phyloP scores from a whole-genome alignment of 1,140 invertebrate genomes.

The Brevipalpus yothersi region DNA sequence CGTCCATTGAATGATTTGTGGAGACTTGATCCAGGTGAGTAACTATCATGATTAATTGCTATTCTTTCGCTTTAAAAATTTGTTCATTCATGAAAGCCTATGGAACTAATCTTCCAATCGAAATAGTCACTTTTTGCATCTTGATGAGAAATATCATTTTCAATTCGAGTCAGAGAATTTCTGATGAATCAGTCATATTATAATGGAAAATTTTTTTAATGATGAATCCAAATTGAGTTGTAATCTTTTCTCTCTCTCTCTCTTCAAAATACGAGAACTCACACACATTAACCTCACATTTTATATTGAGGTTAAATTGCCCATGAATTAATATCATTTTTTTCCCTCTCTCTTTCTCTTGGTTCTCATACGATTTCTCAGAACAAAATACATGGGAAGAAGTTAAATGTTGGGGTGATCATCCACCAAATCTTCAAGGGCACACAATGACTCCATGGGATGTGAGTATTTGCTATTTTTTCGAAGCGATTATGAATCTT shows the following conservation, averaged over 20 bases:
- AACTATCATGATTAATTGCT: background rate
- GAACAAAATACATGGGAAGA: slow-evolving; percentile 22
- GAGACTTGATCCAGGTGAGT: slow-evolving; percentile 50
- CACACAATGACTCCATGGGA: slow-evolving; percentile 45
- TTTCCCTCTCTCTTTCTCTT: background rate
- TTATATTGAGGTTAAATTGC: background rate
- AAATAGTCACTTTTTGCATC: no score
- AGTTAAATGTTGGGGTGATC: slow-evolving; percentile 28
- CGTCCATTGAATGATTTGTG: slow-evolving; percentile 58
- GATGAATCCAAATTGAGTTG: no score
- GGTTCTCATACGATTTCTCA: slow-evolving; percentile 8
- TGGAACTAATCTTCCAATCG: no score
- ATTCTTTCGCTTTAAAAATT: no score
- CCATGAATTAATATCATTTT: background rate
- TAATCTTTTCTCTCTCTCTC: no score
- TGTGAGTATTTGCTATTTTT: slow-evolving; percentile 9
- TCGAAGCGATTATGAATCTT: background rate
- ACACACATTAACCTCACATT: no score
- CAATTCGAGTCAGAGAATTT: no score
- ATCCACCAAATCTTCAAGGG: slow-evolving; percentile 51
- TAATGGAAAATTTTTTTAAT: no score
- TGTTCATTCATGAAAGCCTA: no score
- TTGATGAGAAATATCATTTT: no score
- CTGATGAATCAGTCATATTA: no score
- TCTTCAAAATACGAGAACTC: no score